These are phyloP conservation scores for Dascillus cervinus DNA, from an alignment of 2,888 invertebrate genomes.

Conservation along the genomic window DNA sequence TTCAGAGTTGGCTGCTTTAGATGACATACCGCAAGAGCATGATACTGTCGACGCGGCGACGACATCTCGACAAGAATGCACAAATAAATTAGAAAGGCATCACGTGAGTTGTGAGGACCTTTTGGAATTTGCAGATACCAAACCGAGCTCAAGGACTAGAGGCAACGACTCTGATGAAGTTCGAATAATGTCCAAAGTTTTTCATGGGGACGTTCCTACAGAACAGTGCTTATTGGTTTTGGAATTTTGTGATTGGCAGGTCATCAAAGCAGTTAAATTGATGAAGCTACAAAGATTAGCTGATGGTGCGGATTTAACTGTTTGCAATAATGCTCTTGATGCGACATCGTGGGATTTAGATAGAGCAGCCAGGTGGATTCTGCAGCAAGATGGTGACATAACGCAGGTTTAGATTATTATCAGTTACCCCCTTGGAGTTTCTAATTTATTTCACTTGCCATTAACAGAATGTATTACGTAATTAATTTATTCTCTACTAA, in stretches of 20 bases:
- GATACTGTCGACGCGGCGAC: conserved; percentile 24
- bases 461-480: too few species aligned
- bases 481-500: too few species aligned
- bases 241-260: conserved; percentile 81
- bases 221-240: conserved; percentile 74
- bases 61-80: conserved; percentile 7
- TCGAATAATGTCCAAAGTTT: conserved; percentile 76
- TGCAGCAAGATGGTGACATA: conserved; percentile 36
- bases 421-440: too few species aligned
- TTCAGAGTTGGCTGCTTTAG: conserved; percentile 52
- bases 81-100: conserved; percentile 46
- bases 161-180: conserved; percentile 89
- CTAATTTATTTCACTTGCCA: too few species aligned
- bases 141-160: conserved; percentile 72
- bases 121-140: conserved; percentile 78
- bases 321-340: conserved; percentile 50
- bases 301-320: conserved; percentile 31
- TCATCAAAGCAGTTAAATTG: conserved; percentile 80
- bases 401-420: conserved; percentile 14
- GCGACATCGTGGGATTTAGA: conserved; percentile 59
- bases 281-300: conserved; percentile 54
- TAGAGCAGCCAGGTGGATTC: conserved; percentile 56
- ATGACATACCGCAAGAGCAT: conserved; percentile 43
- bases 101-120: conserved; percentile 89
- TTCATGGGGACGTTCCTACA: conserved; percentile 50